A percentile compares a stretch with the other conserved stretches of the same genome.
phyloP scores from a whole-genome alignment of 2,797 vertebrate genomes.

The Gouania willdenowi region DNA sequence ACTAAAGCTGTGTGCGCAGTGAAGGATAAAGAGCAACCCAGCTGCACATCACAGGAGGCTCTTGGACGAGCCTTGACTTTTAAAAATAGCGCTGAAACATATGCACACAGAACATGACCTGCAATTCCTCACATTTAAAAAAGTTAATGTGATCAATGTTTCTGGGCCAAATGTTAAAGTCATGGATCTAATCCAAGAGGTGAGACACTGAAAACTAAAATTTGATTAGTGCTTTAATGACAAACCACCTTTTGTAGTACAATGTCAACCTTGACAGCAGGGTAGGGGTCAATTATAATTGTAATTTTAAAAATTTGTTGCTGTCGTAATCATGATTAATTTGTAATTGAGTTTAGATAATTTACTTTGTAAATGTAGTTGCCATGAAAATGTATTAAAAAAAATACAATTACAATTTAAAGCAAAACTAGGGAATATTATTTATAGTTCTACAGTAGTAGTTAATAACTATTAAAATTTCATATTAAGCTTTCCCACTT shows the following conservation, averaged over 20 bases:
- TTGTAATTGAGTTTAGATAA: too few species aligned
- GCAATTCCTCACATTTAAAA: conserved; percentile 7
- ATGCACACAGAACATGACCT: conserved; percentile 14
- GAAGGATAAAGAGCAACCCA: conserved; percentile 4
- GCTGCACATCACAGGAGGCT: not conserved
- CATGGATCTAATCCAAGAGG: conserved; percentile 29
- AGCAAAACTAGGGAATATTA: too few species aligned
- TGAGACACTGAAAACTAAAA: conserved; percentile 22
- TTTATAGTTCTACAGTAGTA: too few species aligned
- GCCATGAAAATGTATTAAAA: too few species aligned
- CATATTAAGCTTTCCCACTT: too few species aligned
- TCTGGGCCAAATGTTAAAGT: conserved; percentile 23
- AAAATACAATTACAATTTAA: too few species aligned
- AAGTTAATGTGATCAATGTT: conserved; percentile 21
- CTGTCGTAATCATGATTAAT: too few species aligned
- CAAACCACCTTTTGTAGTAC: conserved; percentile 1
- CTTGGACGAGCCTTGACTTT: conserved; percentile 2
- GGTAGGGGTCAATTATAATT: too few species aligned
- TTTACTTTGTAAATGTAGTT: too few species aligned
- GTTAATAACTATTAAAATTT: too few species aligned
- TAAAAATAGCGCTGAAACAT: conserved; percentile 22
- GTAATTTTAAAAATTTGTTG: too few species aligned
- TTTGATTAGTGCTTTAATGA: conserved; percentile 1
- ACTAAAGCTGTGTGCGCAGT: conserved; percentile 16
- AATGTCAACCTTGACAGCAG: not conserved